Evolutionary conservation across 2,113 vertebrate species (phyloP), one percentile per base, ranked within the genome.

Genomic region (Emydocephalus ijimae): DNA sequence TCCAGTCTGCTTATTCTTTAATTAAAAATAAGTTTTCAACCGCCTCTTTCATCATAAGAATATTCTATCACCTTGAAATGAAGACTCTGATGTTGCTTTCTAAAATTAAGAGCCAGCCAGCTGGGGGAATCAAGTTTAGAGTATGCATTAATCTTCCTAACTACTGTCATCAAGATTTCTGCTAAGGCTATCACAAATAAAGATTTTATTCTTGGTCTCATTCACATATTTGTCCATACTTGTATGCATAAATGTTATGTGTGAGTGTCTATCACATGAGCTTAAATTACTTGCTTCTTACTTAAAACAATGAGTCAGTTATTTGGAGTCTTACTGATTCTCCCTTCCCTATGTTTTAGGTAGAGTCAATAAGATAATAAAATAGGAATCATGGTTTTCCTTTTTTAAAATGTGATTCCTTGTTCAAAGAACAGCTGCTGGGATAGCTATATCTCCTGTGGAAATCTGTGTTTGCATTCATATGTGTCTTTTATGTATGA

Each of bases 131-230:
- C 95, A 95, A 94, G 91, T 95, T 93, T 96, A 96, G 95, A 96
- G 94, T 95, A 94, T 85, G 90, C 96, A 96, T 98, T 97, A 96
- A 97, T 98, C 97, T 97, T 97, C 95, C 96, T 97, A 96, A 97
- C 96, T 96, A 81, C 95, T 95, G 94, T 97, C 95, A 96, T 98
- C 97, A 97, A 96, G 97, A 90, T 94, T 94, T 95, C 95, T 96
- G 93, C 96, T 93, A 92, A 95, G 74, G 81, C 86, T 92, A 55
- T 57, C 74, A 0, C 9, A 10, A 54, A 92, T 93, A 91, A 88
- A 87, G 23, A 56, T 1, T 34, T 26, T 88, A 81, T 93, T 94
- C 91, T 89, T 85, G n/a, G 8, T 43, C 59, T 74, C 52, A 48
- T 91, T 94, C 57, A 57, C 90, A 91, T 94, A 34, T 95, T 95